Evolutionary conservation across 1,140 invertebrate species (phyloP), one percentile per base, ranked within the genome.

Genomic region (Eumaeus atala): DNA sequence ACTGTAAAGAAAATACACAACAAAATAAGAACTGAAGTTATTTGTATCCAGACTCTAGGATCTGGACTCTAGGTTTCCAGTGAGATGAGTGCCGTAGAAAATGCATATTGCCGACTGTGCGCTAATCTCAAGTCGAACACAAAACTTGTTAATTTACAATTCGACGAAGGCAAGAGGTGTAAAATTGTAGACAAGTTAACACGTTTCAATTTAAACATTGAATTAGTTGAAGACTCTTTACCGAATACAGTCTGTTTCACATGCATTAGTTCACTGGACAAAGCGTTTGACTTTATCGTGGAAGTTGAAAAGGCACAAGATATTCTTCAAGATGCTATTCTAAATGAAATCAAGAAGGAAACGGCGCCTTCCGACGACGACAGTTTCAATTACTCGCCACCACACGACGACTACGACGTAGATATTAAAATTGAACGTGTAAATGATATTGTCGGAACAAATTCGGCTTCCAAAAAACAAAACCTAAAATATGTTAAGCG

Each of bases 181-280:
- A 64, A 75, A 56, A 58, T 76, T 34, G n/a, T 66, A 0, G 56
- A 58, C 33, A 76, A 80, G 62, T 49, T 80, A 14, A 54, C 50
- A 3, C 51, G 54, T 56, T 48, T 62, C 38, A 54, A 64, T 57
- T 37, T 62, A 56, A 67, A 56, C 33, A 55, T 64, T 5, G 51
- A 58, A 6, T 57, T 52, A 9, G 52, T 11, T 21, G 54, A 64
- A 12, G 64, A 70, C 44, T 51, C 51, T 14, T 53, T 77, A 10
- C 74, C 80, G 12, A 74, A 70, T 59, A 77, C 72, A 1, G 58
- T 77, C 14, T 83, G 79, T 65, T 72, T 75, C n/a, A 52, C 70
- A 0, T 83, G 79, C 54, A 62, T 69, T 10, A 58, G 59, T 18
- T 68, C 61, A 18, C 50, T 83, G 11, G 68, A 75, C 21, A 75